phyloP scores from a whole-genome alignment of 1,140 invertebrate genomes.

The Pseudomyrmex gracilis region DNA sequence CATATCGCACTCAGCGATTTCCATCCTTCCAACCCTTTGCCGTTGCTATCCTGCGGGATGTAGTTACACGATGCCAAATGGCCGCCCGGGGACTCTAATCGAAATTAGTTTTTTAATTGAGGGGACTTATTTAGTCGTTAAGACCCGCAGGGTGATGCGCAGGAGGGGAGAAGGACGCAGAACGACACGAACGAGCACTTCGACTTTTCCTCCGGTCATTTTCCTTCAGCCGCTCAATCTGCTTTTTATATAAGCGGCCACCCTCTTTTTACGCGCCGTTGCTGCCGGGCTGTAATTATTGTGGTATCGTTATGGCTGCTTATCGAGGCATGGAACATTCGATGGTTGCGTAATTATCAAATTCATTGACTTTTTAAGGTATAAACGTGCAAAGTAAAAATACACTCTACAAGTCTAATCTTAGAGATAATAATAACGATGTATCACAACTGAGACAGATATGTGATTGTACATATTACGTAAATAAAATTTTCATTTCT shows the following conservation, averaged over 20 bases:
- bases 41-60: slow-evolving; percentile 49
- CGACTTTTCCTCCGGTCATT: slow-evolving; percentile 48
- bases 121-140: slow-evolving; percentile 82
- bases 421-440: background rate
- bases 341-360: slow-evolving; percentile 27
- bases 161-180: background rate
- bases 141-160: slow-evolving; percentile 22
- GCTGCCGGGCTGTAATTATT: slow-evolving; percentile 41
- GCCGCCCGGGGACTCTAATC: slow-evolving; percentile 82
- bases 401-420: too few relatives aligned
- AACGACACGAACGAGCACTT: slow-evolving; percentile 30
- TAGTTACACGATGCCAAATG: slow-evolving; percentile 79
- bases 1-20: slow-evolving; percentile 52
- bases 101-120: slow-evolving; percentile 85
- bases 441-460: background rate
- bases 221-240: slow-evolving; percentile 64
- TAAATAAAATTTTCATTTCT: background rate
- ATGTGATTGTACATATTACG: background rate
- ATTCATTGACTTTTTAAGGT: background rate
- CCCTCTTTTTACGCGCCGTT: slow-evolving; percentile 31
- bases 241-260: slow-evolving; percentile 66
- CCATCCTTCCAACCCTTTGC: slow-evolving; percentile 47
- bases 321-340: slow-evolving; percentile 29
- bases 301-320: slow-evolving; percentile 31
- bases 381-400: background rate